These are phyloP conservation scores for Chlamydotis undulata DNA, from an alignment of 2,113 vertebrate species.

Conservation along the genomic window DNA sequence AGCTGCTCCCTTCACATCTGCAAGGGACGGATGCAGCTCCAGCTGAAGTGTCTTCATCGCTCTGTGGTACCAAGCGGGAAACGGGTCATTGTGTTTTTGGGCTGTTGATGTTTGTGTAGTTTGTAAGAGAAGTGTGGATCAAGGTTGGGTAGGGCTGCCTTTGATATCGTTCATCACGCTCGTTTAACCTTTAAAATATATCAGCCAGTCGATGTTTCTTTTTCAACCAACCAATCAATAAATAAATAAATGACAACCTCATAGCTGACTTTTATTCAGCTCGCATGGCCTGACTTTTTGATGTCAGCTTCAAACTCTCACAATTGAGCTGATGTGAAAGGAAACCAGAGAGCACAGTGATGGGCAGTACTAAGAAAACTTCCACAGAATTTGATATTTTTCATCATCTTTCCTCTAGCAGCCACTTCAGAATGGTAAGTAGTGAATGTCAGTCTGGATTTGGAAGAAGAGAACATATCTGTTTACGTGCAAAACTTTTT, in stretches of 20 bases:
- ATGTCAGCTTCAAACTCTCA: not conserved
- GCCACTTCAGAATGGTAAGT: not conserved
- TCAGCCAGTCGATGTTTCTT: not conserved
- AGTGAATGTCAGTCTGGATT: not conserved
- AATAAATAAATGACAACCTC: not conserved
- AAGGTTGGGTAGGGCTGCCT: not conserved
- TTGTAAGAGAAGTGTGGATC: not conserved
- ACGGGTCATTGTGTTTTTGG: not conserved
- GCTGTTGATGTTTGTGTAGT: not conserved
- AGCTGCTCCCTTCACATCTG: not conserved
- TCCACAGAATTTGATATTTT: not conserved
- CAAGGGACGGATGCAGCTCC: not conserved
- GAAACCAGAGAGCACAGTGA: not conserved
- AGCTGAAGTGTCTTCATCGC: not conserved
- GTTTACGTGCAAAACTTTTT: conserved; percentile 26
- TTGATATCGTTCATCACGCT: not conserved
- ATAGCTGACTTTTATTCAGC: not conserved
- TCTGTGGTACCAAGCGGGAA: not conserved
- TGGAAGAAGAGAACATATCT: not conserved
- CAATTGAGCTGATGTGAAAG: not conserved
- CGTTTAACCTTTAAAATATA: conserved; percentile 23
- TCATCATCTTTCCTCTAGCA: not conserved
- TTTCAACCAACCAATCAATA: not conserved
- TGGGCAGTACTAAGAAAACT: not conserved
- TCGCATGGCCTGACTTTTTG: not conserved